These are phyloP conservation scores for Pachypeltis micranthus DNA, from an alignment of 1,140 invertebrate species.

Conservation along the genomic window DNA sequence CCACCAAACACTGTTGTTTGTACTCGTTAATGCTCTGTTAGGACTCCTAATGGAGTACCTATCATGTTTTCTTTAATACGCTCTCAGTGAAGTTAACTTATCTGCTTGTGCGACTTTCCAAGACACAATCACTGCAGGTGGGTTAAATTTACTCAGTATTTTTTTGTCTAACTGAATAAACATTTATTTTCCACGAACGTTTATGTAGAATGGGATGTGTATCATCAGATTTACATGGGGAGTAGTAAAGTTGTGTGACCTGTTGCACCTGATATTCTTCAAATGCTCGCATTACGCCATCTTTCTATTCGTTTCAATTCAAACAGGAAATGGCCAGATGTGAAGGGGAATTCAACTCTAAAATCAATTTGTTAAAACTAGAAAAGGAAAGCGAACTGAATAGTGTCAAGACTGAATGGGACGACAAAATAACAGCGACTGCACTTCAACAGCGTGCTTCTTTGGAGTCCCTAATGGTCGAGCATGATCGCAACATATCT, in stretches of 20 bases:
- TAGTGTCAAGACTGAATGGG: conserved; percentile 17
- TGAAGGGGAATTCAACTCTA: neutral
- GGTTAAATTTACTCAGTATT: no score
- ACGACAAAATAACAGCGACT: conserved; percentile 18
- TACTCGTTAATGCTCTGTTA: no score
- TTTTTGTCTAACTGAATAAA: no score
- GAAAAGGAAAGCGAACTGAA: conserved; percentile 19
- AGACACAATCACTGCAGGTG: no score
- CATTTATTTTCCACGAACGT: neutral
- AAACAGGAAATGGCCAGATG: conserved; percentile 12
- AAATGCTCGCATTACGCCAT: neutral
- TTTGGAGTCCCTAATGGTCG: conserved; percentile 10
- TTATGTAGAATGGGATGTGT: neutral
- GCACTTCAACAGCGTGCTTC: conserved; percentile 10
- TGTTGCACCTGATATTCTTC: neutral
- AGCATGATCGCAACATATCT: conserved; percentile 10
- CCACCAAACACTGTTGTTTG: no score
- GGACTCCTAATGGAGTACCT: no score
- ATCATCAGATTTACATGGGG: neutral
- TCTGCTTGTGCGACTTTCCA: no score
- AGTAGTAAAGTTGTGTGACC: no score
- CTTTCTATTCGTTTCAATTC: neutral
- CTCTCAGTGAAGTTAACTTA: no score
- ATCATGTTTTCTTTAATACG: no score
- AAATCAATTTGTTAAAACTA: neutral